Percentiles rank a stretch among this genome's conserved stretches.
Conservation (phyloP, 2,113 vertebrate genomes). For the Microtus montanus region DNA sequence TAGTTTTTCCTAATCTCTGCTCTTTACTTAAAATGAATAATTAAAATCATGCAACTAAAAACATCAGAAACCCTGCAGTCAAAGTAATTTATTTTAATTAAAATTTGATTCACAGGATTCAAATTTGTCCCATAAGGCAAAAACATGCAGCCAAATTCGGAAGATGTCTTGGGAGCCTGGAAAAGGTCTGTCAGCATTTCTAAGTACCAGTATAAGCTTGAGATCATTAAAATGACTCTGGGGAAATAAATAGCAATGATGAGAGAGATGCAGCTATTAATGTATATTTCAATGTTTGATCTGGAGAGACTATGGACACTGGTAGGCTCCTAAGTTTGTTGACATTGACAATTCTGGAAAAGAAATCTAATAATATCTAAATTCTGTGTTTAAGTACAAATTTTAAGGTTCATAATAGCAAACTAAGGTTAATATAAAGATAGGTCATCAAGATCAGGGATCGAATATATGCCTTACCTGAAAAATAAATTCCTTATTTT, state of each 20-base stretch:
- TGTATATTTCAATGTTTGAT: slow-evolving; percentile 37
- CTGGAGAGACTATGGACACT: not conserved
- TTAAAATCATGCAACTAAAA: slow-evolving; percentile 69
- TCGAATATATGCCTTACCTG: not conserved
- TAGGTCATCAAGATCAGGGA: not conserved
- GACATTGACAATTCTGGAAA: not conserved
- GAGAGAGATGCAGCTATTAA: slow-evolving; percentile 11
- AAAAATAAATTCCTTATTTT: not conserved
- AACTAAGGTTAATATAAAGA: slow-evolving; percentile 42
- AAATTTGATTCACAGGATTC: slow-evolving; percentile 69
- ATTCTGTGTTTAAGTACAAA: not conserved
- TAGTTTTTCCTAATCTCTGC: slow-evolving; percentile 56
- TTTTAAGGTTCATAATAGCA: not conserved
- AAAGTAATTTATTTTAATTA: slow-evolving; percentile 77
- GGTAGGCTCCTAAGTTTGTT: not conserved
- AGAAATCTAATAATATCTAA: slow-evolving; percentile 43
- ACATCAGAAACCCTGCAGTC: slow-evolving; percentile 62
- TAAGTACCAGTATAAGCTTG: not conserved
- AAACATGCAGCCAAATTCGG: slow-evolving; percentile 54
- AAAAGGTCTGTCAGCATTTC: slow-evolving; percentile 43
- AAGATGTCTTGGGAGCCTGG: slow-evolving; percentile 47
- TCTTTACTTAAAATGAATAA: slow-evolving; percentile 75
- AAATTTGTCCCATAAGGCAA: slow-evolving; percentile 46
- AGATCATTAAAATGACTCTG: slow-evolving; percentile 25
- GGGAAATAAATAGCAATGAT: slow-evolving; percentile 44